Percentiles rank a stretch among this genome's conserved stretches.
Conservation (phyloP, 2,888 invertebrate species). For the Dynastes maya region DNA sequence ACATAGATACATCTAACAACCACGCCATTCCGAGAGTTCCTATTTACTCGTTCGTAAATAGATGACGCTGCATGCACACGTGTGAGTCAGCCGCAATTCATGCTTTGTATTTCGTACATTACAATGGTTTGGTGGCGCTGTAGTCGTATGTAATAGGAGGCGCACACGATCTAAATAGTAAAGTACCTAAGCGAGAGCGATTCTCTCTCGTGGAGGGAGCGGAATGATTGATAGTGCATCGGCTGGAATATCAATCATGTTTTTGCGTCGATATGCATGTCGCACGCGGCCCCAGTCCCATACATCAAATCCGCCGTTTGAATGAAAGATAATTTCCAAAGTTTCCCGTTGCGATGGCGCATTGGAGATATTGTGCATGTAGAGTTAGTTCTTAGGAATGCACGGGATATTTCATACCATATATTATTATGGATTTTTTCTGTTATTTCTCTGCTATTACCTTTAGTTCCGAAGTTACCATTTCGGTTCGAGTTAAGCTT, state of each 20-base stretch:
- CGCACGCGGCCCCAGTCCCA: conserved; percentile 38
- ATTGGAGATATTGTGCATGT: conserved; percentile 19
- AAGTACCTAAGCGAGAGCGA: not conserved
- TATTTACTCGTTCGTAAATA: no score
- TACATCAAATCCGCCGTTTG: conserved; percentile 48
- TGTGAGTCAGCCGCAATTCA: no score
- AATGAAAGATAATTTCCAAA: conserved; percentile 47
- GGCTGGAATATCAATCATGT: conserved; percentile 57
- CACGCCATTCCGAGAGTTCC: no score
- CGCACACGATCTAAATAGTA: not conserved
- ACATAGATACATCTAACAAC: no score
- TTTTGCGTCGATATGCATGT: conserved; percentile 55
- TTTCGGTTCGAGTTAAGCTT: no score
- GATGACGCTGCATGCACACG: no score
- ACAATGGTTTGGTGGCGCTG: no score
- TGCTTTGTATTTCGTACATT: no score
- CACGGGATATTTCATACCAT: conserved; percentile 19
- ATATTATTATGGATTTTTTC: no score
- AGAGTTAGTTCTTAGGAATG: not conserved
- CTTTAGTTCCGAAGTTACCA: no score
- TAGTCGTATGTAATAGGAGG: not conserved
- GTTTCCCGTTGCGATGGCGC: conserved; percentile 32
- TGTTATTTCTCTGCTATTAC: no score
- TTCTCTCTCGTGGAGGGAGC: not conserved
- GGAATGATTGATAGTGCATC: conserved; percentile 56